Conservation (phyloP, 2,888 invertebrate species). For the Cepaea hortensis region DNA sequence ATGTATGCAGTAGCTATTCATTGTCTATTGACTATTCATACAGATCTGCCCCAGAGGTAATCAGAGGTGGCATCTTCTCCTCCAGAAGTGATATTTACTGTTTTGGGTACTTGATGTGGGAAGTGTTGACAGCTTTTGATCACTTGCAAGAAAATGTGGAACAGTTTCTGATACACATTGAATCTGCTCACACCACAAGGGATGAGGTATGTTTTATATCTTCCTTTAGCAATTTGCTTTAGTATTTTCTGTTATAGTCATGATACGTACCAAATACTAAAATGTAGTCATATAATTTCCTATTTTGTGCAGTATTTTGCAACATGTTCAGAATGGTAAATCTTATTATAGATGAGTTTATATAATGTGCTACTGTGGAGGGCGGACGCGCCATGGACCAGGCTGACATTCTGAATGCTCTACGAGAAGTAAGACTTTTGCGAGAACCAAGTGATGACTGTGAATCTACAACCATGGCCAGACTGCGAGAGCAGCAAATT, state of each 20-base stretch:
- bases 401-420: too few species aligned
- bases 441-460: too few species aligned
- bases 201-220: not conserved
- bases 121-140: slow-evolving; percentile 24
- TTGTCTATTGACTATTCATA: not conserved
- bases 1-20: not conserved
- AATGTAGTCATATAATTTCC: not conserved
- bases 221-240: too few species aligned
- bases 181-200: not conserved
- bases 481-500: too few species aligned
- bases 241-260: too few species aligned
- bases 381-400: too few species aligned
- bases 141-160: not conserved
- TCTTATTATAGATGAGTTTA: too few species aligned
- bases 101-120: slow-evolving; percentile 49
- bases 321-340: not conserved
- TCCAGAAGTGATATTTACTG: slow-evolving; percentile 50
- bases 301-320: not conserved
- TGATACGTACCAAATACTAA: not conserved
- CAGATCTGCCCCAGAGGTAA: slow-evolving; percentile 52
- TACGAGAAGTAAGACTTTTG: too few species aligned
- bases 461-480: too few species aligned
- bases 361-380: too few species aligned
- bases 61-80: slow-evolving; percentile 45
- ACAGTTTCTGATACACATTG: not conserved